A percentile compares a stretch with the other conserved stretches of the same genome.
Evolutionary conservation across 2,113 vertebrate species (phyloP).

Genomic region (Mastomys coucha): DNA sequence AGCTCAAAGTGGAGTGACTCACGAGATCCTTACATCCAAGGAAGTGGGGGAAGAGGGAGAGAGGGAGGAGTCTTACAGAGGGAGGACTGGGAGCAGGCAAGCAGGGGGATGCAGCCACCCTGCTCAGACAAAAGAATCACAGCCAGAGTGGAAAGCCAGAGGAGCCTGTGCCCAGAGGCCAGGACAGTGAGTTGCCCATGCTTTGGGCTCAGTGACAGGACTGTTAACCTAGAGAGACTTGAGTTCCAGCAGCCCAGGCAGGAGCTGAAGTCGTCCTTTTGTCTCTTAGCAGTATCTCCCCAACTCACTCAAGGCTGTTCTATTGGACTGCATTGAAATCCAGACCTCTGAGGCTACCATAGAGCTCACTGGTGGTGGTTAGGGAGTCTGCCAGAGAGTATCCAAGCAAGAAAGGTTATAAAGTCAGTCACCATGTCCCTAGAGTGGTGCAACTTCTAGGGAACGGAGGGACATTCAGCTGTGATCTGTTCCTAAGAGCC

Average conservation of each 20-base stretch:
- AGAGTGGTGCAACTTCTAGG: neutral
- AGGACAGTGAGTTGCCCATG: neutral
- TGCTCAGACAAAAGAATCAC: conserved; percentile 7
- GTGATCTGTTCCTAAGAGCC: neutral
- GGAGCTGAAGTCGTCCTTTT: neutral
- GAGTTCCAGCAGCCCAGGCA: neutral
- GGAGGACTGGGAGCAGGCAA: neutral
- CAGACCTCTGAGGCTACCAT: neutral
- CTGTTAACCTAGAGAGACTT: conserved; percentile 1
- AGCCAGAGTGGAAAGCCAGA: neutral
- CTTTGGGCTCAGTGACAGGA: neutral
- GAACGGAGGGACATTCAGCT: neutral
- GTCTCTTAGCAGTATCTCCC: neutral
- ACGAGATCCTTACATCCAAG: conserved; percentile 71
- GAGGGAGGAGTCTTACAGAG: neutral
- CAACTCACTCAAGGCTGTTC: neutral
- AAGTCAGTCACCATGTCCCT: neutral
- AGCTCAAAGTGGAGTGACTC: conserved; percentile 78
- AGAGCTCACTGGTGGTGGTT: neutral
- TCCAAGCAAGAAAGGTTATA: neutral
- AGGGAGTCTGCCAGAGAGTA: neutral
- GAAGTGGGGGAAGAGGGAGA: neutral
- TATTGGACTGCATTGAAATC: neutral
- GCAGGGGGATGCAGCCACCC: neutral
- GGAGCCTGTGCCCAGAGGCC: neutral